These are phyloP conservation scores for Otolemur garnettii DNA, from an alignment of 2,113 vertebrate genomes.

Conservation along the genomic window DNA sequence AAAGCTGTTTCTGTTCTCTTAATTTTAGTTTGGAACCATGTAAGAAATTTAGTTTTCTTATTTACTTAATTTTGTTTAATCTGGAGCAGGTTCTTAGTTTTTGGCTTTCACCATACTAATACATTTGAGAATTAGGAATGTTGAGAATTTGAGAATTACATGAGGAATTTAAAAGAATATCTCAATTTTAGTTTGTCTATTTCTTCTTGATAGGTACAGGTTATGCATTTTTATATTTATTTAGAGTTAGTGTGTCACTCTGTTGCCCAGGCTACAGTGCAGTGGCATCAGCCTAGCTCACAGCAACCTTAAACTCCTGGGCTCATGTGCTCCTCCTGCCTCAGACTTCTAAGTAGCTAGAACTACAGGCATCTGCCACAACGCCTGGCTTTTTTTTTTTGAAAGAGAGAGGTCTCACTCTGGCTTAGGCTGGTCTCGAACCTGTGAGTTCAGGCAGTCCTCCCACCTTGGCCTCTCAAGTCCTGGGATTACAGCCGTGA, in stretches of 20 bases:
- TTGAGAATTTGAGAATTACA: too few species aligned
- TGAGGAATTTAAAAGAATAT: background rate
- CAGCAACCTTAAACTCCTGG: too few species aligned
- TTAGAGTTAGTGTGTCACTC: background rate
- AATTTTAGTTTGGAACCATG: background rate
- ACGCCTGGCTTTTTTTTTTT: too few species aligned
- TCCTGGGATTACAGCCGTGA: too few species aligned
- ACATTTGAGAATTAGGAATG: background rate
- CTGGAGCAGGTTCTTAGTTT: background rate
- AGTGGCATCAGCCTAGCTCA: background rate
- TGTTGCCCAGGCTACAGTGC: background rate
- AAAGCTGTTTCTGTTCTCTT: background rate
- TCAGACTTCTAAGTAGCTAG: too few species aligned
- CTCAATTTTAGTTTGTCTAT: background rate
- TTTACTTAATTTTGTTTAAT: background rate
- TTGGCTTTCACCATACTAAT: background rate
- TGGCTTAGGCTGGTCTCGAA: too few species aligned
- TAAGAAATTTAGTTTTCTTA: background rate
- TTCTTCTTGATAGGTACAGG: background rate
- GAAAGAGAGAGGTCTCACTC: too few species aligned
- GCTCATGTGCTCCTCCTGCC: too few species aligned
- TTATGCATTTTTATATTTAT: background rate
- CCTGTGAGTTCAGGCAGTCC: too few species aligned
- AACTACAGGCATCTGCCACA: too few species aligned
- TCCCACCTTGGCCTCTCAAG: too few species aligned